These are phyloP conservation scores for Salvelinus namaycush DNA, from an alignment of 2,113 vertebrate genomes.

Conservation along the genomic window DNA sequence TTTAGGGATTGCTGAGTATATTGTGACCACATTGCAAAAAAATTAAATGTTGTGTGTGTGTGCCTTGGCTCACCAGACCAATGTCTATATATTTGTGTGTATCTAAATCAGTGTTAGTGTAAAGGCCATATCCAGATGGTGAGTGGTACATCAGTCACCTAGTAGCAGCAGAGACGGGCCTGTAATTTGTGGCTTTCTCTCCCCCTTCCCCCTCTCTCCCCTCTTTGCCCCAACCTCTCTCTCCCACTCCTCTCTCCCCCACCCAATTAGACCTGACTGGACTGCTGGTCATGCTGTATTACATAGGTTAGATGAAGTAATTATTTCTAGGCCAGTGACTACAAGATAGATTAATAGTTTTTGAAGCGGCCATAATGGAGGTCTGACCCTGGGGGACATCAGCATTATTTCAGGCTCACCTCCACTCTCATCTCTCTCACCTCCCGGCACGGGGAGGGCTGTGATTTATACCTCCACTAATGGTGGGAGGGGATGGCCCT, in stretches of 20 bases:
- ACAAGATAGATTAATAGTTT: constrained; percentile 93
- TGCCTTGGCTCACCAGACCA: background rate
- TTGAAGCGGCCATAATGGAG: constrained; percentile 90
- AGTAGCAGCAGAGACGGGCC: constrained; percentile 64
- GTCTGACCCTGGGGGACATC: constrained; percentile 85
- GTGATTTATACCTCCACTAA: constrained; percentile 84
- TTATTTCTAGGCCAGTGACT: constrained; percentile 88
- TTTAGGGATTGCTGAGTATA: background rate
- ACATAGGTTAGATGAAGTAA: constrained; percentile 85
- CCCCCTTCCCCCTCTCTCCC: background rate
- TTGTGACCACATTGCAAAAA: constrained; percentile 1
- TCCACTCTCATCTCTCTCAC: constrained; percentile 86
- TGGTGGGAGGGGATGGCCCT: constrained; percentile 56
- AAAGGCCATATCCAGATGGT: constrained; percentile 54
- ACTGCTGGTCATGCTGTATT: constrained; percentile 80
- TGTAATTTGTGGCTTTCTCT: constrained; percentile 70
- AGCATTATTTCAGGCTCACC: constrained; percentile 91
- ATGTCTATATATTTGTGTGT: constrained; percentile 1
- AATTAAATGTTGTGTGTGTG: background rate
- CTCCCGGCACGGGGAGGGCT: constrained; percentile 82
- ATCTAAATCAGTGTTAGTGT: constrained; percentile 64
- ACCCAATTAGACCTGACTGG: constrained; percentile 78
- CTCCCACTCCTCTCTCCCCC: constrained; percentile 16
- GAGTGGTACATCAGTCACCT: constrained; percentile 68
- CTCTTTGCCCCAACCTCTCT: constrained; percentile 37